Conservation (phyloP, 2,888 invertebrate genomes). For the Xylota segnis region DNA sequence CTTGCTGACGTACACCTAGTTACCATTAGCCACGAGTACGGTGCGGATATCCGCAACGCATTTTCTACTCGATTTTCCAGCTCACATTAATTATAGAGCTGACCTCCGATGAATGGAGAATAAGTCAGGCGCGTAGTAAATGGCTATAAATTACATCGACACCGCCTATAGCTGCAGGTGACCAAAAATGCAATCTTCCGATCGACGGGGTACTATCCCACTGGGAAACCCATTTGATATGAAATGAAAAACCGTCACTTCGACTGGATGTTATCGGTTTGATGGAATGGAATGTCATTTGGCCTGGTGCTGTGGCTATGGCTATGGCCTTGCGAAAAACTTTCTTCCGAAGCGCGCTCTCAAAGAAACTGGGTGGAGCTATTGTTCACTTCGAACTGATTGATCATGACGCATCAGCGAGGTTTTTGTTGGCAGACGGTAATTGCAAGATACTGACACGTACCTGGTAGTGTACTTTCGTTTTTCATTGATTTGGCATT, state of each 20-base stretch:
- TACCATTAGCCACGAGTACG: not conserved
- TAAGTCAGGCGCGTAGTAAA: not conserved
- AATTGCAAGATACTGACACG: slow-evolving; percentile 66
- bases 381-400: slow-evolving; percentile 52
- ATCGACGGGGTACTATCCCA: slow-evolving; percentile 15
- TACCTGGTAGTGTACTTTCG: slow-evolving; percentile 61
- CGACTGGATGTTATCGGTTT: slow-evolving; percentile 14
- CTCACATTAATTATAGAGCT: slow-evolving; percentile 20
- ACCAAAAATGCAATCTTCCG: slow-evolving; percentile 23
- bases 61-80: slow-evolving; percentile 13
- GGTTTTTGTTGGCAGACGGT: slow-evolving; percentile 56
- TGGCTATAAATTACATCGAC: slow-evolving; percentile 13
- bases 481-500: slow-evolving; percentile 71
- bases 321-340: slow-evolving; percentile 41
- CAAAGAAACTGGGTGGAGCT: slow-evolving; percentile 64
- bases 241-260: slow-evolving; percentile 44
- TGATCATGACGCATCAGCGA: slow-evolving; percentile 60
- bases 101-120: slow-evolving; percentile 18
- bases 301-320: slow-evolving; percentile 25
- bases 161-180: not conserved
- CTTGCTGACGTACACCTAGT: not conserved
- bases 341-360: slow-evolving; percentile 52
- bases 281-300: slow-evolving; percentile 43
- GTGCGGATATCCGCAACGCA: slow-evolving; percentile 30
- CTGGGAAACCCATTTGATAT: slow-evolving; percentile 23